These are phyloP conservation scores for Cariama cristata DNA, from an alignment of 2,113 vertebrate genomes.

Conservation along the genomic window DNA sequence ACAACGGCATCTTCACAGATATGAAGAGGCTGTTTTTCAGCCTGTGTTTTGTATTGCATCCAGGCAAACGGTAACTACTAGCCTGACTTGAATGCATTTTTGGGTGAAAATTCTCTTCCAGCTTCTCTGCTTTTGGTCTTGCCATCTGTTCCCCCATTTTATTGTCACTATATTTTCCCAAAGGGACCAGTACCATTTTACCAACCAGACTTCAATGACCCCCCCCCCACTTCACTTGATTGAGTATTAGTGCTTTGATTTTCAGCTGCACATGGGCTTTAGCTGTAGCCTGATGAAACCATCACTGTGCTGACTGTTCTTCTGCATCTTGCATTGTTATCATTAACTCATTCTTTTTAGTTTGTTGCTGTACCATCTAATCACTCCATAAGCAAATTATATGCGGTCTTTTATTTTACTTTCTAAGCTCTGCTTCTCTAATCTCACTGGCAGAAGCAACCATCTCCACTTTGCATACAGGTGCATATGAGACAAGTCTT, in stretches of 20 bases:
- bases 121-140: neutral
- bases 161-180: neutral
- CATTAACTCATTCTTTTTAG: neutral
- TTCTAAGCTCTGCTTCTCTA: neutral
- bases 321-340: neutral
- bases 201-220: neutral
- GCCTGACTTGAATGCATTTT: neutral
- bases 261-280: neutral
- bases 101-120: neutral
- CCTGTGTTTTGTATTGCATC: neutral
- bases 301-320: neutral
- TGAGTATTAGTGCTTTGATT: neutral
- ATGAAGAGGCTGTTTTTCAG: neutral
- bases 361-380: neutral
- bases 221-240: neutral
- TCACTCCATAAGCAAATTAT: neutral
- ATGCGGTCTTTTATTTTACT: neutral
- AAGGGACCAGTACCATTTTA: neutral
- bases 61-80: neutral
- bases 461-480: neutral
- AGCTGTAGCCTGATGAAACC: neutral
- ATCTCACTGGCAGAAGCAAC: neutral
- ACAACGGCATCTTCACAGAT: neutral
- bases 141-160: neutral
- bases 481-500: neutral